These are phyloP conservation scores for Pelodytes ibericus DNA, from an alignment of 2,797 vertebrate genomes.

Conservation along the genomic window DNA sequence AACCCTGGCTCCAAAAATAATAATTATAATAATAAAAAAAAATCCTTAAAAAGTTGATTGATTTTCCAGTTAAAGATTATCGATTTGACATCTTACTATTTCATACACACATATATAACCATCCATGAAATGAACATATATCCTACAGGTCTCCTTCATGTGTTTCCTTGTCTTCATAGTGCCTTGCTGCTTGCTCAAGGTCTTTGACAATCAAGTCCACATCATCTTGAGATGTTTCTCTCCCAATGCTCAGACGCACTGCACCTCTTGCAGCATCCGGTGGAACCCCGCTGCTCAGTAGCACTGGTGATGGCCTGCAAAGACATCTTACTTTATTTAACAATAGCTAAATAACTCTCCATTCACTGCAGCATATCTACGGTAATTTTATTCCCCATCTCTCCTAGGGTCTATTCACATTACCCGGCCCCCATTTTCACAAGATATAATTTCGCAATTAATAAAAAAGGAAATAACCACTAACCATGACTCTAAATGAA, in stretches of 20 bases:
- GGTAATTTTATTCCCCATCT: too few species aligned
- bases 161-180: slow-evolving; percentile 66
- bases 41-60: too few species aligned
- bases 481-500: too few species aligned
- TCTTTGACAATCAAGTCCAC: slow-evolving; percentile 87
- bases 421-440: too few species aligned
- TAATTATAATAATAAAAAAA: neutral
- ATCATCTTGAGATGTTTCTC: slow-evolving; percentile 77
- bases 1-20: neutral
- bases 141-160: neutral
- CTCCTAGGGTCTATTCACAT: too few species aligned
- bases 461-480: too few species aligned
- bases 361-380: too few species aligned
- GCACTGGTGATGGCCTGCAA: slow-evolving; percentile 78
- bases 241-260: slow-evolving; percentile 87
- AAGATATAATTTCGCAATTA: too few species aligned
- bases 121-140: neutral
- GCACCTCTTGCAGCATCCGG: slow-evolving; percentile 81
- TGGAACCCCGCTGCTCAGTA: slow-evolving; percentile 85
- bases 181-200: slow-evolving; percentile 77
- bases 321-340: neutral
- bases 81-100: neutral
- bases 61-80: too few species aligned
- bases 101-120: neutral
- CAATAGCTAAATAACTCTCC: too few species aligned